These are phyloP conservation scores for Limonius californicus DNA, from an alignment of 1,140 invertebrate species.

Conservation along the genomic window DNA sequence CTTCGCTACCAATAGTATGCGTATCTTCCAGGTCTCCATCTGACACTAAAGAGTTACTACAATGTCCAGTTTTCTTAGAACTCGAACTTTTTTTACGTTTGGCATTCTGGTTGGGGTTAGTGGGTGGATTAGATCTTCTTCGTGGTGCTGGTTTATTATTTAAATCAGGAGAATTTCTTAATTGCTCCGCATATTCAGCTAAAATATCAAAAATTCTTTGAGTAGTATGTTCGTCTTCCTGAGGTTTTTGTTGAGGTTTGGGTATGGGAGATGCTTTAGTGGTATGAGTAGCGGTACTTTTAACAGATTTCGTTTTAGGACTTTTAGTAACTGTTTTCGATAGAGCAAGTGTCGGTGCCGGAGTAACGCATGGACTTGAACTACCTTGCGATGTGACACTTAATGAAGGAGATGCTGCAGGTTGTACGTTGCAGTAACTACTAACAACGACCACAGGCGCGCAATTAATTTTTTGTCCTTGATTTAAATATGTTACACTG, in stretches of 20 bases:
- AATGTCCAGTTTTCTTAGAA: slow-evolving; percentile 52
- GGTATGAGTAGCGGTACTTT: slow-evolving; percentile 54
- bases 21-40: slow-evolving; percentile 58
- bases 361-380: slow-evolving; percentile 58
- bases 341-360: slow-evolving; percentile 48
- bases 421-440: slow-evolving; percentile 53
- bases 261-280: slow-evolving; percentile 64
- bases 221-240: slow-evolving; percentile 77
- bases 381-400: slow-evolving; percentile 61
- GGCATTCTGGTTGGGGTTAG: slow-evolving; percentile 63
- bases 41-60: slow-evolving; percentile 47
- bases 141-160: slow-evolving; percentile 78
- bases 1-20: slow-evolving; percentile 66
- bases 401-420: slow-evolving; percentile 56
- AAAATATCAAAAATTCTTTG: slow-evolving; percentile 77
- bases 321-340: slow-evolving; percentile 54
- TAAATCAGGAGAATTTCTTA: slow-evolving; percentile 72
- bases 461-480: slow-evolving; percentile 50
- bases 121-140: slow-evolving; percentile 68
- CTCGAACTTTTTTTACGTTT: slow-evolving; percentile 70
- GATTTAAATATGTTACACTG: slow-evolving; percentile 52
- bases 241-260: slow-evolving; percentile 68
- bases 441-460: slow-evolving; percentile 56
- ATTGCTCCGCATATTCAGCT: slow-evolving; percentile 75
- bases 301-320: slow-evolving; percentile 53